These are phyloP conservation scores for Anthrax anthrax DNA, from an alignment of 2,888 invertebrate genomes.

Conservation along the genomic window DNA sequence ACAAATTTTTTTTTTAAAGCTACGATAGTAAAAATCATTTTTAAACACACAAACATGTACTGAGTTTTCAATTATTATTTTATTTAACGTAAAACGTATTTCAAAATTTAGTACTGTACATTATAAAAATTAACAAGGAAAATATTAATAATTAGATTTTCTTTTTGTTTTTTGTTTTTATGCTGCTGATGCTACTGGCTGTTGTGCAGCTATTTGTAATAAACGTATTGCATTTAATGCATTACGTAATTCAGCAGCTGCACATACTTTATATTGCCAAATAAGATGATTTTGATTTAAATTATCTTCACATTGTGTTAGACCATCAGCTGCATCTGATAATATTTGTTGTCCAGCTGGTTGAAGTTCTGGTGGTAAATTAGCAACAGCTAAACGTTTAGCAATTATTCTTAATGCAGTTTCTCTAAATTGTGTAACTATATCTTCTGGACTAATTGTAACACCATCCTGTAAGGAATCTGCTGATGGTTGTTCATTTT, in stretches of 20 bases:
- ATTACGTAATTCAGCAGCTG: conserved; percentile 4
- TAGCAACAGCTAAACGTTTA: background rate
- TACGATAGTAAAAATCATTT: no score
- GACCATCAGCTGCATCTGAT: conserved; percentile 1
- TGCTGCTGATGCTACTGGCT: conserved; percentile 1
- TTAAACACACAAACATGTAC: no score
- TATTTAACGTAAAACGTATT: no score
- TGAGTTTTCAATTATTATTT: no score
- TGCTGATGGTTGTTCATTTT: background rate
- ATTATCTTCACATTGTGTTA: conserved; percentile 1
- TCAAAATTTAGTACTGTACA: no score
- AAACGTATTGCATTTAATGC: conserved; percentile 1
- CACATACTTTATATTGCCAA: conserved; percentile 6
- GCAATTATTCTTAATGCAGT: background rate
- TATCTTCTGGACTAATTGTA: conserved; percentile 1
- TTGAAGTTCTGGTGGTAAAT: conserved; percentile 1
- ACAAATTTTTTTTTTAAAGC: no score
- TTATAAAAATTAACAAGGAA: no score
- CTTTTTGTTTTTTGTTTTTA: no score
- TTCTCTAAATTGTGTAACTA: background rate
- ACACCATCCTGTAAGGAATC: background rate
- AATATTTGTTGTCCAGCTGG: conserved; percentile 1
- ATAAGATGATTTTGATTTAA: conserved; percentile 1
- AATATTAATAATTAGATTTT: no score
- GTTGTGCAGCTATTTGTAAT: background rate